Evolutionary conservation across 2,113 vertebrate species (phyloP).

Genomic region (Chamaea fasciata): DNA sequence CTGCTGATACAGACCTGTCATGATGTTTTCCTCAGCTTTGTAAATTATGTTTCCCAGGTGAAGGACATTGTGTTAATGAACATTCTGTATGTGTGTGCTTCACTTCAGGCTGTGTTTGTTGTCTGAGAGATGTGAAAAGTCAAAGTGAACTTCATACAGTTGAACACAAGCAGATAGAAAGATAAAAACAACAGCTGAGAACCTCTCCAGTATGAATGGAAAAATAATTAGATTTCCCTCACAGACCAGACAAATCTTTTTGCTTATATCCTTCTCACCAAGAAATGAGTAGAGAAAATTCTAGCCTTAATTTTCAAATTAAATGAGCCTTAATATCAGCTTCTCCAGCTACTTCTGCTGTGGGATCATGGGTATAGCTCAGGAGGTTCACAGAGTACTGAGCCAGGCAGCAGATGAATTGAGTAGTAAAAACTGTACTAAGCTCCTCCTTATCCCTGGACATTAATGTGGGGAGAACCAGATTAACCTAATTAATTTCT

Average conservation of each 20-base stretch:
- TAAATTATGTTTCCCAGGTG: conserved; percentile 58
- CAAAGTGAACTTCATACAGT: neutral
- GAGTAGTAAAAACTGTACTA: neutral
- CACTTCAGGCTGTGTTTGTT: conserved; percentile 8
- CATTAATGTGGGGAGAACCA: neutral
- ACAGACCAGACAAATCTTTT: neutral
- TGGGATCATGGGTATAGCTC: neutral
- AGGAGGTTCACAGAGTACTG: neutral
- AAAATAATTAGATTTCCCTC: neutral
- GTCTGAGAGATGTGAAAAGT: neutral
- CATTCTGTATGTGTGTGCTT: neutral
- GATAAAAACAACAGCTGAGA: neutral
- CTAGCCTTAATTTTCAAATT: neutral
- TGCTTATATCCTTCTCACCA: neutral
- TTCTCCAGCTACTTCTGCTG: neutral
- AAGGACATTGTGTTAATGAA: conserved; percentile 56
- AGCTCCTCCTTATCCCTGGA: neutral
- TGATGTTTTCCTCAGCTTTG: conserved; percentile 5
- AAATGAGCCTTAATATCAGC: neutral
- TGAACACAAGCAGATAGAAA: neutral
- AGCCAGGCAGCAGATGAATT: neutral
- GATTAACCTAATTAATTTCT: neutral
- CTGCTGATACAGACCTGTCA: conserved; percentile 43
- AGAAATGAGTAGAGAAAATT: neutral
- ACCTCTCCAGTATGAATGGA: neutral